A percentile compares a stretch with the other conserved stretches of the same genome.
These are phyloP conservation scores for Paedocypris sp. DNA, from an alignment of 2,113 vertebrate genomes.

Conservation along the genomic window DNA sequence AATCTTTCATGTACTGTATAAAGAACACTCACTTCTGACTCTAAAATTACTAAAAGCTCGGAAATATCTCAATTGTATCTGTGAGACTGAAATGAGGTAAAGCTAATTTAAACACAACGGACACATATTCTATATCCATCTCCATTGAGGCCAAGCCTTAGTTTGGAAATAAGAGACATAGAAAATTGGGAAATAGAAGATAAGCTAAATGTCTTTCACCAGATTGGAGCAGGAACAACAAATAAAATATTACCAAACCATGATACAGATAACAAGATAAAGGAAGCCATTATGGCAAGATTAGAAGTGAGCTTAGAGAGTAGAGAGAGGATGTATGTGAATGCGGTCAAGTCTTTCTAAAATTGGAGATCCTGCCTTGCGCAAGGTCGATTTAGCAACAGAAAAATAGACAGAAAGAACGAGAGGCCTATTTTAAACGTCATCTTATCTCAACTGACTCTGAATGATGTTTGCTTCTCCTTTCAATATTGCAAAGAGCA, in stretches of 20 bases:
- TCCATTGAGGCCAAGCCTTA: too few relatives aligned
- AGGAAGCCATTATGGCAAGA: constrained; percentile 11
- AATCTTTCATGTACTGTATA: neutral
- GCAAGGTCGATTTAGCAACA: constrained; percentile 26
- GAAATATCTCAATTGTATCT: too few relatives aligned
- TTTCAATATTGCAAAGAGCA: neutral
- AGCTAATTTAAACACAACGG: too few relatives aligned
- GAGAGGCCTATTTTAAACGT: neutral
- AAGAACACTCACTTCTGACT: too few relatives aligned
- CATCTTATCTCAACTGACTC: neutral
- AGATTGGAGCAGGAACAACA: too few relatives aligned
- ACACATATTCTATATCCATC: too few relatives aligned
- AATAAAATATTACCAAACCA: too few relatives aligned
- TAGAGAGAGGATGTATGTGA: constrained; percentile 18
- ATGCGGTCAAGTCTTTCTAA: constrained; percentile 12
- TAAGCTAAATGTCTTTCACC: too few relatives aligned
- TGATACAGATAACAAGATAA: neutral
- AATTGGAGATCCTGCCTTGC: constrained; percentile 34
- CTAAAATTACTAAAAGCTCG: too few relatives aligned
- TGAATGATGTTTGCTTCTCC: neutral
- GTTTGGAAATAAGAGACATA: too few relatives aligned
- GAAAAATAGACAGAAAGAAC: neutral
- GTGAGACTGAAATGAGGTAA: too few relatives aligned
- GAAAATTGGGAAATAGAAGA: too few relatives aligned
- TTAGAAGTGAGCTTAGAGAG: neutral